Base-by-base conservation (phyloP, 2,797 vertebrate species). In the Diplodus sargus region DNA sequence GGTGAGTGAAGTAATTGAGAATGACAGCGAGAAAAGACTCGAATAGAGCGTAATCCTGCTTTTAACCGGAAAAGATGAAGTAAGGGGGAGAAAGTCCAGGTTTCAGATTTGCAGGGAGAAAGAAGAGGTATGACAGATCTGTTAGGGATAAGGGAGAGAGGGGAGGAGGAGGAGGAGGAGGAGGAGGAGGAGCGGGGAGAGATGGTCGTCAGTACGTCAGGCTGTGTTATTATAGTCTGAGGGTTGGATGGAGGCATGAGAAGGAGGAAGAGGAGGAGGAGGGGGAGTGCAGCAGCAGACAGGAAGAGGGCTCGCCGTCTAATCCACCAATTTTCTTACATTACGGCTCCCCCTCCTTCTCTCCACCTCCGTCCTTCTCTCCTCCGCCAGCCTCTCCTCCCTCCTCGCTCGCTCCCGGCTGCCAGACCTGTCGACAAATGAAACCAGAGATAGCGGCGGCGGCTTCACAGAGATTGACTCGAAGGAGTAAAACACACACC, bases 291-390 rank as follows among this genome's bases (percentile, higher is more conserved):
- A 34, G 85, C 79, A 83, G 88, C 85, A 93, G 93, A 93, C 93
- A 93, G 93, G 92, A 94, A 94, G 89, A 93, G 90, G 88, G 81
- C 91, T 90, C 89, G 91, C 89, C 92, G 89, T 94, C 91, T 94
- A 93, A 93, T 93, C 92, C 91, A 90, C 87, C 93, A 94, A 93
- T 94, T 94, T 93, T 92, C 90, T 91, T 92, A 93, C 93, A 93
- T 93, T 93, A 93, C 90, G 78, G 74, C 82, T 78, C 85, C 85
- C 84, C 90, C 80, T 78, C 84, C 85, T 75, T 70, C 81, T 83
- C 74, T 82, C 85, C 84, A 61, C 74, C 87, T 77, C 67, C 39
- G 14, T 74, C 78, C 80, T 74, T 77, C 74, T 77, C 48, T 16
- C 25, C 34, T 22, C 20, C 34, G 39, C 45, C 59, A 23, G 20